phyloP scores from a whole-genome alignment of 2,113 vertebrate genomes.

The Lutjanus erythropterus region DNA sequence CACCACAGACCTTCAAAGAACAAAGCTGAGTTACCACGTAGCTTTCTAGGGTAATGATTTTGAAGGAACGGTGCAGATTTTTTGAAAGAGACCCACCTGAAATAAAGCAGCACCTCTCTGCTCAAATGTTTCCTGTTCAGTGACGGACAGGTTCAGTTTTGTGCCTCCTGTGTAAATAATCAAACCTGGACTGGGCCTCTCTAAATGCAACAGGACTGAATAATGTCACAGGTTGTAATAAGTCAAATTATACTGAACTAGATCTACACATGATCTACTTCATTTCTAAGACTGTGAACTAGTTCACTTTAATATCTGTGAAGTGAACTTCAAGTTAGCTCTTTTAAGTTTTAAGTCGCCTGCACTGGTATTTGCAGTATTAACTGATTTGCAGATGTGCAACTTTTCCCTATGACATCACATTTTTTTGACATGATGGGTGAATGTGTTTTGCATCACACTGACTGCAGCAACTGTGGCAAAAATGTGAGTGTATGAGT shows the following conservation, averaged over 20 bases:
- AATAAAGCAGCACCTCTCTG: conserved; percentile 34
- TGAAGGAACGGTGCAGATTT: not conserved
- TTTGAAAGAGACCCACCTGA: not conserved
- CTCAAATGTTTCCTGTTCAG: conserved; percentile 1
- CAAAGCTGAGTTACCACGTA: not conserved
- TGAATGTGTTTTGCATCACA: no score
- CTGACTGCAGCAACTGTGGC: no score
- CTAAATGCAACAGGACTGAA: not conserved
- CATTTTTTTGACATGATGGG: no score
- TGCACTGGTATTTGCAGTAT: no score
- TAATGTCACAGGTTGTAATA: not conserved
- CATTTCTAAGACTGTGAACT: no score
- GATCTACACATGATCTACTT: no score
- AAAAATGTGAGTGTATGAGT: no score
- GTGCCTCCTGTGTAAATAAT: conserved; percentile 35
- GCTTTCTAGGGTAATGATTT: not conserved
- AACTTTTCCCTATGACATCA: no score
- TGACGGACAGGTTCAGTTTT: conserved; percentile 38
- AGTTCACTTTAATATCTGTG: no score
- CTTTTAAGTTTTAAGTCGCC: no score
- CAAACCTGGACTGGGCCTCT: not conserved
- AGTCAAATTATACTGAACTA: conserved; percentile 4
- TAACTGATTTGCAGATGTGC: no score
- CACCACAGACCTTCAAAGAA: conserved; percentile 21
- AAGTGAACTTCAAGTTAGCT: no score